These are phyloP conservation scores for Ceratitis capitata DNA, from an alignment of 1,140 invertebrate species.

Conservation along the genomic window DNA sequence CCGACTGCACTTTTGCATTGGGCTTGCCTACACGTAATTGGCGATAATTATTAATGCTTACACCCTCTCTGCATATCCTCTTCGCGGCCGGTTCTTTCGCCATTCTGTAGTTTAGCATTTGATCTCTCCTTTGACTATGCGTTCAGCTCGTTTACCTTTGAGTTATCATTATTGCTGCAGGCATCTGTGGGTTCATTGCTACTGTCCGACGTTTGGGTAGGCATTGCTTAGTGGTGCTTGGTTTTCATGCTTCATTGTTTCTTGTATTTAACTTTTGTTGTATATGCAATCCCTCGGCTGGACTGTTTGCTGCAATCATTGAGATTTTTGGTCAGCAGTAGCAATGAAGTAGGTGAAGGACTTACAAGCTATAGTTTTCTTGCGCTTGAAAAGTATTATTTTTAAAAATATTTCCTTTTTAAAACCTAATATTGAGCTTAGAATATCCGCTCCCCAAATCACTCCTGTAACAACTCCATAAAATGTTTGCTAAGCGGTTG, in stretches of 20 bases:
- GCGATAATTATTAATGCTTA: conserved; percentile 34
- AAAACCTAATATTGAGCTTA: too few species aligned
- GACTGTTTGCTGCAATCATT: too few species aligned
- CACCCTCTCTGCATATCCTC: background rate
- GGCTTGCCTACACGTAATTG: too few species aligned
- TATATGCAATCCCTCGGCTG: too few species aligned
- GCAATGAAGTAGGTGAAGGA: background rate
- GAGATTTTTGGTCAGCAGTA: background rate
- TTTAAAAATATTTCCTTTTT: too few species aligned
- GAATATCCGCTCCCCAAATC: too few species aligned
- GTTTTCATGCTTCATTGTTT: background rate
- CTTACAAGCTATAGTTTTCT: too few species aligned
- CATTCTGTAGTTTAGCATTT: background rate
- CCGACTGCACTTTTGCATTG: background rate
- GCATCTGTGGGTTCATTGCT: background rate
- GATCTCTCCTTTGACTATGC: background rate
- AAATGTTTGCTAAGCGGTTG: too few species aligned
- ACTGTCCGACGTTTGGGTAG: background rate
- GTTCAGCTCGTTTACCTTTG: conserved; percentile 3
- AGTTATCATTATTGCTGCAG: conserved; percentile 16
- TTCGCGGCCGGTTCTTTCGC: background rate
- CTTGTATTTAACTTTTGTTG: too few species aligned
- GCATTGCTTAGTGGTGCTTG: background rate
- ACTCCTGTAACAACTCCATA: too few species aligned
- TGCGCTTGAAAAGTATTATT: too few species aligned